Conservation (phyloP, 2,113 vertebrate species). For the Maccullochella peelii region DNA sequence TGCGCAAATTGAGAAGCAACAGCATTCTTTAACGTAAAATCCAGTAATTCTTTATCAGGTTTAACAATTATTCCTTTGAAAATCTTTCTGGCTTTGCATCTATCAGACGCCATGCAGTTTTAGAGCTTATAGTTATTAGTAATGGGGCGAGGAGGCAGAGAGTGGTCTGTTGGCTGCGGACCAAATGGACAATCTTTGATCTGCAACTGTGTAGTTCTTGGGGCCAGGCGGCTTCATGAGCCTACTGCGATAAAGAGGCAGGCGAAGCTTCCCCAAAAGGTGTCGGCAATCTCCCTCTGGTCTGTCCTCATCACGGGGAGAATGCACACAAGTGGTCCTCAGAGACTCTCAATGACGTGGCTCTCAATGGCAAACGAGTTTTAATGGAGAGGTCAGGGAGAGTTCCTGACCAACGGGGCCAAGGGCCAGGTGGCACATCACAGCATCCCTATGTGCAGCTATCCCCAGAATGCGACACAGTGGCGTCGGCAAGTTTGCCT, state of each 20-base stretch:
- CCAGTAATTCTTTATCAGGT: conserved; percentile 26
- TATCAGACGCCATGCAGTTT: conserved; percentile 45
- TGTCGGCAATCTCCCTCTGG: conserved; percentile 76
- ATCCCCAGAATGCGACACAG: conserved; percentile 88
- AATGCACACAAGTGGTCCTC: conserved; percentile 80
- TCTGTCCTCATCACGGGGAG: conserved; percentile 72
- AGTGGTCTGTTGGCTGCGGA: conserved; percentile 72
- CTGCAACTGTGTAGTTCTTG: conserved; percentile 69
- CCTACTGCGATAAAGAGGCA: conserved; percentile 44
- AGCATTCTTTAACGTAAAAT: background rate
- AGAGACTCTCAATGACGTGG: conserved; percentile 70
- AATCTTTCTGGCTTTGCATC: conserved; percentile 52
- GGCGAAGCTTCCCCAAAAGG: conserved; percentile 67
- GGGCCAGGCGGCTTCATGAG: conserved; percentile 52
- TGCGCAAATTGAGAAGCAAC: background rate
- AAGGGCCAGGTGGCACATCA: conserved; percentile 85
- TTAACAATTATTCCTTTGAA: conserved; percentile 55
- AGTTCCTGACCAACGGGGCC: conserved; percentile 78
- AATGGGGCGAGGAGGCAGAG: conserved; percentile 59
- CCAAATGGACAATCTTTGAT: conserved; percentile 80
- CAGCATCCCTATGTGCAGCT: conserved; percentile 79
- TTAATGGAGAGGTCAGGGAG: conserved; percentile 81
- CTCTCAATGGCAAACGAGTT: conserved; percentile 78
- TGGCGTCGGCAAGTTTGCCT: conserved; percentile 84
- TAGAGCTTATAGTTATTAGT: conserved; percentile 58